phyloP scores from a whole-genome alignment of 2,113 vertebrate species.

The Sapajus apella region DNA sequence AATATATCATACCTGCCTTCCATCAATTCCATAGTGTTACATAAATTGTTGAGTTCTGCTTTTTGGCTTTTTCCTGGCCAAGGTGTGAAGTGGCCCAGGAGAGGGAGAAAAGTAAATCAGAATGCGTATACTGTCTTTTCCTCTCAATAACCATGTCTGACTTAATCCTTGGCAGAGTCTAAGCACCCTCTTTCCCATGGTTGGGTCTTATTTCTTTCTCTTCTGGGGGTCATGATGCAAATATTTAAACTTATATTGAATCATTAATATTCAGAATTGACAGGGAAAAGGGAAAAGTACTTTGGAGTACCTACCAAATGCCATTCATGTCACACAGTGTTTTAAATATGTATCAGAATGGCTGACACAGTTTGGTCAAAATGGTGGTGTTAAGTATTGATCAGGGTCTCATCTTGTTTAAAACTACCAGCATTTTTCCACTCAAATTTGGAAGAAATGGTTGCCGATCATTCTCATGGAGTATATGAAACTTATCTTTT shows the following conservation, averaged over 20 bases:
- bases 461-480: constrained; percentile 4
- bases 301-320: constrained; percentile 62
- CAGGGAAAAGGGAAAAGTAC: constrained; percentile 44
- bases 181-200: constrained; percentile 34
- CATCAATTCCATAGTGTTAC: constrained; percentile 74
- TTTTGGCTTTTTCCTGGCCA: constrained; percentile 69
- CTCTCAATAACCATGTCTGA: constrained; percentile 53
- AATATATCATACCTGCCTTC: constrained; percentile 77
- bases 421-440: not conserved
- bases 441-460: constrained; percentile 9
- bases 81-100: constrained; percentile 77
- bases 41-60: constrained; percentile 76
- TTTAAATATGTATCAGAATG: not conserved
- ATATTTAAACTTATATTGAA: constrained; percentile 64
- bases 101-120: constrained; percentile 70
- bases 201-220: constrained; percentile 61
- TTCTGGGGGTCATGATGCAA: constrained; percentile 16
- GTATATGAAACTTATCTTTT: constrained; percentile 43
- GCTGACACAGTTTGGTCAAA: not conserved
- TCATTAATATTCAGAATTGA: constrained; percentile 65
- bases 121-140: constrained; percentile 59
- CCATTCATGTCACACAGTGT: not conserved
- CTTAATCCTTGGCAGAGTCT: constrained; percentile 67
- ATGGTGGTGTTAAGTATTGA: not conserved
- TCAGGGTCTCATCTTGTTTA: not conserved